Evolutionary conservation across 2,797 vertebrate genomes (phyloP), one percentile per base, ranked within the genome.

Genomic region (Octomys mimax): DNA sequence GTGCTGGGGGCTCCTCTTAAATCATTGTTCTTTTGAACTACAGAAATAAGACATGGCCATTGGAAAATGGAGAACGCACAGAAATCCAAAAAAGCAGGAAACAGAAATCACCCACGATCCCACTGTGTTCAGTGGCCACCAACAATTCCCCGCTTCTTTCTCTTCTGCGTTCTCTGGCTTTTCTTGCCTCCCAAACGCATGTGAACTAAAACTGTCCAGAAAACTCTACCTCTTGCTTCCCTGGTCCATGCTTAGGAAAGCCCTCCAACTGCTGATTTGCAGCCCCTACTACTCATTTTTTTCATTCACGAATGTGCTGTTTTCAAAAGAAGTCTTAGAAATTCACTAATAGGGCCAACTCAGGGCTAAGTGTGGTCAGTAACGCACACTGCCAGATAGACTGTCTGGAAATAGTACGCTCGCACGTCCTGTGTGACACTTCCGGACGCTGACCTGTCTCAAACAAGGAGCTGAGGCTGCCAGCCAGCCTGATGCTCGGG

Each of bases 251-350:
- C 54, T 71, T 39, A 77, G 61, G 31, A 94, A 59, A 80, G 82
- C 80, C 11, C 54, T 93, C 64, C 52, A 61, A 86, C 14, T 33
- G 62, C 78, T 66, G 28, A 31, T 90, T 84, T 89, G 61, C 70
- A 84, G 57, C 61, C 31, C n/a, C 57, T 89, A n/a, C 31, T 61
- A 77, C 88, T 83, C 77, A 91, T 26, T 84, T 16, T 70, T 36
- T 28, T 28, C 42, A 18, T 13, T 33, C 91, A 54, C 52, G 42
- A 39, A 42, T 42, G n/a, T 1, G 10, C 61, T 92, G 18, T 66
- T 66, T 77, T 64, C 68, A 82, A 91, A 88, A 80, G 42, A 87
- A 90, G 82, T 82, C 84, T 86, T 52, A 82, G 39, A 21, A 46
- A 62, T 66, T 89, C 61, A 68, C 61, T 64, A 36, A 26, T 73